Percentiles rank a stretch among this genome's conserved stretches.
These are phyloP conservation scores for Pogonognathellus flavescens DNA, from an alignment of 1,140 invertebrate species.

Conservation along the genomic window DNA sequence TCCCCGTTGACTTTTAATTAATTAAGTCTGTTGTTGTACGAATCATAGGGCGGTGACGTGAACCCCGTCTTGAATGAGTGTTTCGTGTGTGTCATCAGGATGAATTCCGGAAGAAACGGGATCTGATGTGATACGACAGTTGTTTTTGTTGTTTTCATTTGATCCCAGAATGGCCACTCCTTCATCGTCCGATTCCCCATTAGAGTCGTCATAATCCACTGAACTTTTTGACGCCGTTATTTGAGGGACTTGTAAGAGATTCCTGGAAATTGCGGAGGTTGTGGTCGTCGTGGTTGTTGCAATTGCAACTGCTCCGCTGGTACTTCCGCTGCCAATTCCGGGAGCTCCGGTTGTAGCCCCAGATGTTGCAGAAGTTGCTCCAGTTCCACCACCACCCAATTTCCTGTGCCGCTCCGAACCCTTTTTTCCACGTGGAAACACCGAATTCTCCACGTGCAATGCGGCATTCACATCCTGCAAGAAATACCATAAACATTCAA, in stretches of 20 bases:
- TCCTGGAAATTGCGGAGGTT: conserved; percentile 9
- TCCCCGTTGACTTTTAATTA: too few relatives aligned
- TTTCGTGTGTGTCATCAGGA: conserved; percentile 57
- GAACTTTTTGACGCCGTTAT: not conserved
- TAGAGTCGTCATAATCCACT: not conserved
- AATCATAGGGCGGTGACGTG: conserved; percentile 53
- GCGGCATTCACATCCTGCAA: conserved; percentile 81
- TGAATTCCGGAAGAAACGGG: conserved; percentile 15
- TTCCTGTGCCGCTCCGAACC: conserved; percentile 30
- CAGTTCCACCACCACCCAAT: not conserved
- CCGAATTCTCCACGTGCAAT: conserved; percentile 89
- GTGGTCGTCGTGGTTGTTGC: not conserved
- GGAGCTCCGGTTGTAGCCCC: not conserved
- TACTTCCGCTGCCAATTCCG: not conserved
- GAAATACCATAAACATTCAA: not conserved
- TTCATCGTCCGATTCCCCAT: conserved; percentile 51
- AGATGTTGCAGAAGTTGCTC: conserved; percentile 10
- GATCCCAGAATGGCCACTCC: not conserved
- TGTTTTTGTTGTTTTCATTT: not conserved
- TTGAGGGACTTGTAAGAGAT: conserved; percentile 17
- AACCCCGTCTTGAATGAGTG: conserved; percentile 59
- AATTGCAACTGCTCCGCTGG: not conserved
- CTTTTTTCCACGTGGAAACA: conserved; percentile 80
- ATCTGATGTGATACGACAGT: conserved; percentile 24
- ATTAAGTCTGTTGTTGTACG: too few relatives aligned